A percentile compares a stretch with the other conserved stretches of the same genome.
These are phyloP conservation scores for Alethe diademata DNA, from an alignment of 2,113 vertebrate genomes.

Conservation along the genomic window DNA sequence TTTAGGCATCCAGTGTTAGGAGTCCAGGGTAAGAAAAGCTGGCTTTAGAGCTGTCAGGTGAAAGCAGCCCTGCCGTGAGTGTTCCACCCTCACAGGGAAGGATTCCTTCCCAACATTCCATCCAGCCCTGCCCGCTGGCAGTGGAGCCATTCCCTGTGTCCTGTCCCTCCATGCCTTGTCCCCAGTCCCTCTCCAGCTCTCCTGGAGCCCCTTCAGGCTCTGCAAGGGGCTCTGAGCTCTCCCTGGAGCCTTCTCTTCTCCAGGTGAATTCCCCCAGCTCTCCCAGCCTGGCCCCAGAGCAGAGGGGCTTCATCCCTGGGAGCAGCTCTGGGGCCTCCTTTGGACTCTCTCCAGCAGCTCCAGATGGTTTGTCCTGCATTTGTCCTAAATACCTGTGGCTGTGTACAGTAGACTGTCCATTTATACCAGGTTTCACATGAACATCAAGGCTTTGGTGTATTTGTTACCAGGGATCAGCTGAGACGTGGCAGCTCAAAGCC, in stretches of 20 bases:
- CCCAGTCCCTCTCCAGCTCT: not conserved
- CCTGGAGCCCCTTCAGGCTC: not conserved
- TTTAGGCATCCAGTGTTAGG: fast-evolving
- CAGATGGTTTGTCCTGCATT: not conserved
- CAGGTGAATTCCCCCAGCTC: not conserved
- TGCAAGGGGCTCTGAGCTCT: fast-evolving
- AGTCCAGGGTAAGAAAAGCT: not conserved
- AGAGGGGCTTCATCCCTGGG: fast-evolving
- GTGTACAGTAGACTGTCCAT: not conserved
- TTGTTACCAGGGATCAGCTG: not conserved
- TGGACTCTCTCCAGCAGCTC: not conserved
- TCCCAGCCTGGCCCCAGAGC: not conserved
- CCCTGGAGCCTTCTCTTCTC: not conserved
- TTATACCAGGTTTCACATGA: not conserved
- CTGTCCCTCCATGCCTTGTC: not conserved
- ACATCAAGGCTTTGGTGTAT: not conserved
- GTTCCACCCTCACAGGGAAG: not conserved
- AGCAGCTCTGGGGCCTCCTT: fast-evolving
- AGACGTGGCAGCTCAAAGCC: not conserved
- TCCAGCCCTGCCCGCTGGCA: not conserved
- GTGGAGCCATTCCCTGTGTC: not conserved
- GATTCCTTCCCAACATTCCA: not conserved
- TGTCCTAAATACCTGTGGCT: not conserved
- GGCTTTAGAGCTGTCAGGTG: not conserved
- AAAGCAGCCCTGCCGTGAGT: not conserved